phyloP scores from a whole-genome alignment of 2,797 vertebrate species.

The Crypturellus tataupa region DNA sequence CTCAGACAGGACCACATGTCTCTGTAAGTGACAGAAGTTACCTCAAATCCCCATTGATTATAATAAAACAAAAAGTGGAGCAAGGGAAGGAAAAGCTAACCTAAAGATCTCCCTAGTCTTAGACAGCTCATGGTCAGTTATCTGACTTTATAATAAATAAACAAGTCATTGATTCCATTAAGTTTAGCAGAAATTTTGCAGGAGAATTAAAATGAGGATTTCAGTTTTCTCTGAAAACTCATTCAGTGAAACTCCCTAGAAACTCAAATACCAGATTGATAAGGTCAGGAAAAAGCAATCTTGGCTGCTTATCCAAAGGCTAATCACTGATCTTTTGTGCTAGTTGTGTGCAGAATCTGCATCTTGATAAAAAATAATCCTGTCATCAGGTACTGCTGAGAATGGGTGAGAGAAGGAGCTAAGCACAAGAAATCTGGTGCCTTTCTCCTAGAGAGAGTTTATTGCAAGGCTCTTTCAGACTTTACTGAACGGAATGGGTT shows the following conservation, averaged over 20 bases:
- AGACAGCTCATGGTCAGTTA: neutral
- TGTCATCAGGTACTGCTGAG: slow-evolving; percentile 53
- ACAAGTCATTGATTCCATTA: neutral
- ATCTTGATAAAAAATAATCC: slow-evolving; percentile 68
- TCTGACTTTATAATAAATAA: neutral
- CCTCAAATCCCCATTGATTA: neutral
- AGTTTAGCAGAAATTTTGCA: slow-evolving; percentile 9
- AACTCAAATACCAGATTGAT: slow-evolving; percentile 69
- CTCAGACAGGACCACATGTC: neutral
- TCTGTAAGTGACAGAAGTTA: slow-evolving; percentile 22
- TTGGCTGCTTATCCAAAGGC: slow-evolving; percentile 62
- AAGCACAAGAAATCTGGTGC: slow-evolving; percentile 58
- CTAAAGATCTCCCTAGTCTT: neutral
- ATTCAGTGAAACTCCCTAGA: slow-evolving; percentile 11
- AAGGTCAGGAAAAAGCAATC: slow-evolving; percentile 60
- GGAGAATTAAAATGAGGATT: neutral
- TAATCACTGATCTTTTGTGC: slow-evolving; percentile 70
- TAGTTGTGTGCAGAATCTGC: slow-evolving; percentile 37
- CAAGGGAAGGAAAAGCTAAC: slow-evolving; percentile 34
- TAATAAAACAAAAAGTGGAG: neutral
- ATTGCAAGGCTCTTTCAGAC: accelerated
- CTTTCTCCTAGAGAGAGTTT: slow-evolving; percentile 18
- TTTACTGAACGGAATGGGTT: neutral
- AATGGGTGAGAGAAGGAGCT: slow-evolving; percentile 45
- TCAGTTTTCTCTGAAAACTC: slow-evolving; percentile 4